phyloP scores from a whole-genome alignment of 2,888 invertebrate species.

The Bombyx huttoni region DNA sequence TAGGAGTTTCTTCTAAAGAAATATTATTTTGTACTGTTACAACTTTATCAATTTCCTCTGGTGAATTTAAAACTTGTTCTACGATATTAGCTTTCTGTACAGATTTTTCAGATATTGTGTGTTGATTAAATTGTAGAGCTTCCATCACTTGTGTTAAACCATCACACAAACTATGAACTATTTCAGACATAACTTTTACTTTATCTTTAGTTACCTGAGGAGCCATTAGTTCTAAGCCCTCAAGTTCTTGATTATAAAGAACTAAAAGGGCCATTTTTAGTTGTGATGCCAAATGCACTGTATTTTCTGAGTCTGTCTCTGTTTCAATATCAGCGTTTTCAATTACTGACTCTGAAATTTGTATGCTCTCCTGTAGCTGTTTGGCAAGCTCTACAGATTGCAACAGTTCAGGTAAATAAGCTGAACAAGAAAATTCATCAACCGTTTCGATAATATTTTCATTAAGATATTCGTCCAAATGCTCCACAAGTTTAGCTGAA shows the following conservation, averaged over 20 bases:
- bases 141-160: conserved; percentile 1
- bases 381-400: conserved; percentile 17
- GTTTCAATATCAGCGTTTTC: background rate
- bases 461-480: background rate
- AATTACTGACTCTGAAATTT: background rate
- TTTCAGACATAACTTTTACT: conserved; percentile 14
- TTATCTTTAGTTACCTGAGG: conserved; percentile 8
- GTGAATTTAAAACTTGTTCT: background rate
- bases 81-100: background rate
- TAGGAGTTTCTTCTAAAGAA: too few relatives aligned
- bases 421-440: background rate
- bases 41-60: background rate
- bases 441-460: background rate
- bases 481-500: background rate
- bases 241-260: conserved; percentile 13
- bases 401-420: conserved; percentile 11
- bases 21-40: too few relatives aligned
- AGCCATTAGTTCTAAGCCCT: conserved; percentile 9
- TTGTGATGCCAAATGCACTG: conserved; percentile 2
- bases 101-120: background rate
- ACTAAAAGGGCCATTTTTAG: conserved; percentile 14
- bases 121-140: background rate
- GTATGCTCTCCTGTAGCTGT: conserved; percentile 17
- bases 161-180: conserved; percentile 9
- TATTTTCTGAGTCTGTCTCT: background rate